Evolutionary conservation across 2,113 vertebrate species (phyloP), one percentile per base, ranked within the genome.

Genomic region (Neotoma lepida): DNA sequence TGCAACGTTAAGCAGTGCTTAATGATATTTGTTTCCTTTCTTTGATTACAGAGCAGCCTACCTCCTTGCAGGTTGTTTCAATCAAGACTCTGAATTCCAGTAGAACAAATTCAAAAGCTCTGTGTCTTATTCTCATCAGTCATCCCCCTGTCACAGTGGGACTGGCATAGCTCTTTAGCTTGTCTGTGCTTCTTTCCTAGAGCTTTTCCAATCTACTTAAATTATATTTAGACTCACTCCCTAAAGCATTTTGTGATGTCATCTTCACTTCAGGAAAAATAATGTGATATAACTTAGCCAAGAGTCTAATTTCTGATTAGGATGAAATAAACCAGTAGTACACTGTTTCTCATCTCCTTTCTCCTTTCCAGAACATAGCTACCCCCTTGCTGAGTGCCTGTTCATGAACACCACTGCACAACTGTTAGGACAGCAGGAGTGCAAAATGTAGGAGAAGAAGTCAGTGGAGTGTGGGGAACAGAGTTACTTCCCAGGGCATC

Each of bases 271-370:
- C 41, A 89, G 28, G 24, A 28, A 95, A 66, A 70, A 90, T 88
- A 89, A 91, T 66, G 39, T 89, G 39, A 89, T 61, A 64, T 41
- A 95, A 24, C 17, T 22, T 90, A 49, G 51, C 12, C 17, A 90
- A 88, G 68, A 68, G 30, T 73, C 66, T 94, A 95, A 86, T 90
- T 91, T 92, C 51, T 22, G 91, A 92, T 41, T 86, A 88, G 39
- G 89, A 30, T 92, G 78, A 88, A 92, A 86, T 77, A 20, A 82
- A 10, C 15, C 64, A 71, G 78, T 6, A 90, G 70, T 22, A 88
- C 22, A 1, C 49, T 71, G 85, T 20, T 87, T 24, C 44, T 86
- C 74, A 17, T 84, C 15, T 77, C 39, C 44, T 94, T 22, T 88
- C 5, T 88, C 13, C 41, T 22, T 22, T 63, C 20, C 6, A 94